Evolutionary conservation across 2,888 invertebrate genomes (phyloP).

Genomic region (Agrotis exclamationis): DNA sequence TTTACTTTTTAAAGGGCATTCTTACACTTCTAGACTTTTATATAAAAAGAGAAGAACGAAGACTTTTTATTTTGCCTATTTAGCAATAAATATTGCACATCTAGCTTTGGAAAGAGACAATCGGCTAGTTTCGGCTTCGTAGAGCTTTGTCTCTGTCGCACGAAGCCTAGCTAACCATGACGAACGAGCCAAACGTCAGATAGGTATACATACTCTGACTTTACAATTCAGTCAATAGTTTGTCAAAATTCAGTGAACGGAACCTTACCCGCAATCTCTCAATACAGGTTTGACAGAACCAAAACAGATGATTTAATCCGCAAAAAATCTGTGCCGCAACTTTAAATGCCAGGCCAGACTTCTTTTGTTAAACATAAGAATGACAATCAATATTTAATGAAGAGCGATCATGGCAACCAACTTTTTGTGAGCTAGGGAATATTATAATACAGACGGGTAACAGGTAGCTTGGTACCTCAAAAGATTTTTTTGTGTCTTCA

Average conservation of each 20-base stretch:
- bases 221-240: neutral
- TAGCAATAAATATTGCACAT: no score
- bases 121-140: no score
- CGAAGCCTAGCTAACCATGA: no score
- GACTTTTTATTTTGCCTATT: no score
- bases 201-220: no score
- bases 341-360: constrained; percentile 5
- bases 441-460: constrained; percentile 9
- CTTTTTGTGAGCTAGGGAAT: constrained; percentile 25
- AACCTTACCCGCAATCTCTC: neutral
- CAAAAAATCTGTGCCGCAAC: neutral
- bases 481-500: neutral
- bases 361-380: constrained; percentile 23
- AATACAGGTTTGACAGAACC: neutral
- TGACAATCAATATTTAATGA: constrained; percentile 32
- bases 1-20: constrained; percentile 2
- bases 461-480: constrained; percentile 9
- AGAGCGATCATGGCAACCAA: constrained; percentile 12
- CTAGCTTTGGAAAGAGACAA: no score
- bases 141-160: no score
- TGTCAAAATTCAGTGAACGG: neutral
- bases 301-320: neutral
- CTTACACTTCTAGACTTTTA: neutral
- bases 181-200: no score
- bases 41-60: no score